Evolutionary conservation across 2,797 vertebrate genomes (phyloP), one percentile per base, ranked within the genome.

Genomic region (Microhierax caerulescens): DNA sequence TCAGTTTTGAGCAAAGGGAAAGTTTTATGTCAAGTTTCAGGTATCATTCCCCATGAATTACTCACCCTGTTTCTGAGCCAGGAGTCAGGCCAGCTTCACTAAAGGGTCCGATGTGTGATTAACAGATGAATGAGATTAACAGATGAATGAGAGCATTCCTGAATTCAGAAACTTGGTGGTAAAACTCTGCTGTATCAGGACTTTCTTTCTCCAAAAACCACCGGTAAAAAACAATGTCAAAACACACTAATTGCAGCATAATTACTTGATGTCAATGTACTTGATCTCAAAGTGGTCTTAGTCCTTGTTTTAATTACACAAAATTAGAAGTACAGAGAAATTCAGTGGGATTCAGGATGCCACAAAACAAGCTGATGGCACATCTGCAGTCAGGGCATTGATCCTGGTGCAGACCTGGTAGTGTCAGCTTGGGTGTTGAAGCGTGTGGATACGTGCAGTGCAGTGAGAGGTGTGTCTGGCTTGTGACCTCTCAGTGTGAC

Each of bases 381-480:
- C 9, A 1, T 41, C 48, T 47, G 2, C 21, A 69, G 30, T 8
- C 3, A 24, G 48, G 36, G 6, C 18, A 8, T 23, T 54, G 17
- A 15, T 56, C 67, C 14, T 28, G 32, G 4, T 1, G 3, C 37
- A 30, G 47, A 13, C 0, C 0, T 10, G 30, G 63, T 13, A 5
- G 16, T 21, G 34, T 25, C n/a, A 54, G 13, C 32, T 6, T 18
- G 13, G 11, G 48, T 23, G 17, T 7, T 47, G 84, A 10, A 21
- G 13, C 2, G 23, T 23, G 36, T 0, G 0, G 56, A 6, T 22
- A 11, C 13, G 1, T 2, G 27, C 28, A 7, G 50, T 57, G 36
- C 67, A 14, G 43, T 2, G 22, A 51, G 78, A 34, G 10, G 9
- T 3, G 32, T 2, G 30, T n/a, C 50, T 57, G 60, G 13, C 30